Evolutionary conservation across 2,888 invertebrate genomes (phyloP).

Genomic region (Drosophila prostipennis): DNA sequence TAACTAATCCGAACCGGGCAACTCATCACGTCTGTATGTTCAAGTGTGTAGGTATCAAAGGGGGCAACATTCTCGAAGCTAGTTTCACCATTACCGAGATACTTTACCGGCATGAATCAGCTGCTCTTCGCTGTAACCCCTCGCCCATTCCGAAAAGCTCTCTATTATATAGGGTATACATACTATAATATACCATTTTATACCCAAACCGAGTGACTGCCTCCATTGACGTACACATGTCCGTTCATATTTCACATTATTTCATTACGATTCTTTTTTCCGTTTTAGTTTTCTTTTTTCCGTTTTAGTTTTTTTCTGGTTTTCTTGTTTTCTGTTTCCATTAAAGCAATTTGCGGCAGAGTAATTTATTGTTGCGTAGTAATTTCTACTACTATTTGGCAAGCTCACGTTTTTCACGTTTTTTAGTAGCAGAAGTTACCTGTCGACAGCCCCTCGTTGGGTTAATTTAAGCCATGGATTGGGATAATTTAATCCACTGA

Average conservation of each 20-base stretch:
- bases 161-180: neutral
- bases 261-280: slow-evolving; percentile 37
- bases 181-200: slow-evolving; percentile 7
- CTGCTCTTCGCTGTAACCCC: slow-evolving; percentile 29
- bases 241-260: slow-evolving; percentile 58
- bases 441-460: slow-evolving; percentile 2
- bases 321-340: slow-evolving; percentile 43
- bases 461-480: slow-evolving; percentile 54
- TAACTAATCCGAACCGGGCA: slow-evolving; percentile 10
- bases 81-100: slow-evolving; percentile 27
- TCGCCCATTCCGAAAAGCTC: slow-evolving; percentile 2
- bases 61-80: slow-evolving; percentile 15
- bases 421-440: neutral
- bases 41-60: neutral
- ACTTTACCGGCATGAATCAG: slow-evolving; percentile 60
- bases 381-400: slow-evolving; percentile 35
- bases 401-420: slow-evolving; percentile 4
- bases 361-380: slow-evolving; percentile 34
- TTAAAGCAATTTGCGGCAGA: slow-evolving; percentile 58
- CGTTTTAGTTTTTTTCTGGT: neutral
- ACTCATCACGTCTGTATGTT: slow-evolving; percentile 3
- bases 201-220: slow-evolving; percentile 21
- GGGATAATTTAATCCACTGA: slow-evolving; percentile 48
- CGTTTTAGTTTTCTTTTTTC: slow-evolving; percentile 18
- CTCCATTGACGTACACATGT: slow-evolving; percentile 56